phyloP scores from a whole-genome alignment of 2,888 invertebrate genomes.

The Sinhomidia bicolor region DNA sequence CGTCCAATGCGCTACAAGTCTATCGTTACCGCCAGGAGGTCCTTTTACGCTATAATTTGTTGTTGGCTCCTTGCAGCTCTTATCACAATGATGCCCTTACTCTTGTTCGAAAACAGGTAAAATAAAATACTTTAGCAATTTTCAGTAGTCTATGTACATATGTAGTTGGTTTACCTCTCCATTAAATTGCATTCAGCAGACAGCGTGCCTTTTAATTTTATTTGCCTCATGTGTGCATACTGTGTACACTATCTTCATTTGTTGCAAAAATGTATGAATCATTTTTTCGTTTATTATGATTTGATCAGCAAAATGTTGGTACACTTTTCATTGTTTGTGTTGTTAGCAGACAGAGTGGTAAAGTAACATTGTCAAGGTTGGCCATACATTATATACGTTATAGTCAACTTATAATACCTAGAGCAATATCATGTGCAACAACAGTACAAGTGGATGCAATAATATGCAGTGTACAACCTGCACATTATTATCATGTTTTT shows the following conservation, averaged over 20 bases:
- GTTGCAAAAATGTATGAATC: constrained; percentile 23
- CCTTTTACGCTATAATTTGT: constrained; percentile 73
- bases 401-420: constrained; percentile 10
- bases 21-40: constrained; percentile 78
- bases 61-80: constrained; percentile 77
- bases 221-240: neutral
- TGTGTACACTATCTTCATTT: neutral
- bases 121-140: neutral
- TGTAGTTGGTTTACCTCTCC: neutral
- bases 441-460: neutral
- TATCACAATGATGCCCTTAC: constrained; percentile 76
- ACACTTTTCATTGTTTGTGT: neutral
- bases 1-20: constrained; percentile 80
- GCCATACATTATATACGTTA: neutral
- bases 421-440: neutral
- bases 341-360: neutral
- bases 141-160: neutral
- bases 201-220: neutral
- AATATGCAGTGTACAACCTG: neutral
- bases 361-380: constrained; percentile 66
- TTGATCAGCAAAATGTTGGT: neutral
- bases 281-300: constrained; percentile 20
- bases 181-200: too few species aligned
- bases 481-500: too few species aligned
- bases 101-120: constrained; percentile 77